These are phyloP conservation scores for Eufriesea mexicana DNA, from an alignment of 1,140 invertebrate species.

Conservation along the genomic window DNA sequence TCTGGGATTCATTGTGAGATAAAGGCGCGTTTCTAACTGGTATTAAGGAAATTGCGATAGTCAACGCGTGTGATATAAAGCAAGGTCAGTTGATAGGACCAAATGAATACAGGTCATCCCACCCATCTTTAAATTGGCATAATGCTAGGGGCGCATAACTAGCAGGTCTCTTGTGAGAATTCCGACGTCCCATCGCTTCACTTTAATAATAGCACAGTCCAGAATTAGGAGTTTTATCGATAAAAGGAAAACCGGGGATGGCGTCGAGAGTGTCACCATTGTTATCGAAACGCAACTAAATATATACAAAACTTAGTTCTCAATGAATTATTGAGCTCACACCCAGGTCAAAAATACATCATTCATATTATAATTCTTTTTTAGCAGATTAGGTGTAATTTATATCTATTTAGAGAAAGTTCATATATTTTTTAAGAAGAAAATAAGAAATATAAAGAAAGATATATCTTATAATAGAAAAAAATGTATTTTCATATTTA, in stretches of 20 bases:
- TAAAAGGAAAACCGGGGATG: background rate
- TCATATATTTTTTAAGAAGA: too few relatives aligned
- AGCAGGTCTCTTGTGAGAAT: background rate
- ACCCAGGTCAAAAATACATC: too few relatives aligned
- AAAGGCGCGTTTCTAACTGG: background rate
- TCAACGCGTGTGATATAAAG: background rate
- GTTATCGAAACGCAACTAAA: background rate
- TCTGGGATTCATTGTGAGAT: background rate
- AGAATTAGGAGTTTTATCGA: slow-evolving; percentile 14
- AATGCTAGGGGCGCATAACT: background rate
- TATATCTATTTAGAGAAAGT: too few relatives aligned
- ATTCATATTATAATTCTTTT: too few relatives aligned
- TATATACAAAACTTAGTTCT: background rate
- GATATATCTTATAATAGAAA: too few relatives aligned
- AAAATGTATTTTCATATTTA: too few relatives aligned
- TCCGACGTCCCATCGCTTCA: background rate
- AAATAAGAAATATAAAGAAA: too few relatives aligned
- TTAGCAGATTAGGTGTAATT: too few relatives aligned
- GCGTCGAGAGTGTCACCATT: background rate
- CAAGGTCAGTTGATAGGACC: background rate
- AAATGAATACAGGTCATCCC: slow-evolving; percentile 6
- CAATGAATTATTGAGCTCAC: too few relatives aligned
- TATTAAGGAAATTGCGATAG: slow-evolving; percentile 15
- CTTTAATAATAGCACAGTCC: background rate
- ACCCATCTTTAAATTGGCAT: slow-evolving; percentile 13